Evolutionary conservation across 2,113 vertebrate genomes (phyloP).

Genomic region (Shinisaurus crocodilurus): DNA sequence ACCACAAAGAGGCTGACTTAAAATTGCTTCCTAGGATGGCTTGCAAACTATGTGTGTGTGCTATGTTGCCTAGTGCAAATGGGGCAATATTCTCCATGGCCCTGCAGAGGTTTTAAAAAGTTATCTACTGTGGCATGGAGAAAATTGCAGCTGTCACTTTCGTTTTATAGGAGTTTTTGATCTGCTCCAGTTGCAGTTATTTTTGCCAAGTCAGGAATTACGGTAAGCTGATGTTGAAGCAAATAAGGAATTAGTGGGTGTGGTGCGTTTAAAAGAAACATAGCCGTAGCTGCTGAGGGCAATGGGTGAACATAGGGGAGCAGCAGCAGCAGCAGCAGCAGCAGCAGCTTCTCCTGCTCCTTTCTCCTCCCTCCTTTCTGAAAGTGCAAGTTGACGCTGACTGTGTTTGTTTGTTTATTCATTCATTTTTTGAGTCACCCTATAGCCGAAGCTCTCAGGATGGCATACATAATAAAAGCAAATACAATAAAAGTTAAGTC

Average conservation of each 20-base stretch:
- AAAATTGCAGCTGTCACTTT: background rate
- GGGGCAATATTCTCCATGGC: background rate
- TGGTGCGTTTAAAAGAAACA: background rate
- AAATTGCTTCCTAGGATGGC: background rate
- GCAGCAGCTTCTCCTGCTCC: background rate
- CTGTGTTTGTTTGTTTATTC: background rate
- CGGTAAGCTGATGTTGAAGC: background rate
- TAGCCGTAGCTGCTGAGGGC: background rate
- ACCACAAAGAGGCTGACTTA: background rate
- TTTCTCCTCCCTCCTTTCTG: background rate
- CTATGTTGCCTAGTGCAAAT: background rate
- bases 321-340: no score
- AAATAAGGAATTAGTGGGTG: background rate
- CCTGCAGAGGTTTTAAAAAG: background rate
- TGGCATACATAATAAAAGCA: no score
- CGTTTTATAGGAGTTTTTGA: background rate
- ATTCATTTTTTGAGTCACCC: no score
- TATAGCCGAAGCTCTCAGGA: no score
- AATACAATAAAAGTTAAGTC: background rate
- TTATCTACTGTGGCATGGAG: background rate
- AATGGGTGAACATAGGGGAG: background rate
- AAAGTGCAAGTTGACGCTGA: background rate
- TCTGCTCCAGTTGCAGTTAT: background rate
- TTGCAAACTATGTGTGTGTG: background rate
- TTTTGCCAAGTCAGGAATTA: background rate